Conservation (phyloP, 2,797 vertebrate genomes). For the Pempheris klunzingeri region DNA sequence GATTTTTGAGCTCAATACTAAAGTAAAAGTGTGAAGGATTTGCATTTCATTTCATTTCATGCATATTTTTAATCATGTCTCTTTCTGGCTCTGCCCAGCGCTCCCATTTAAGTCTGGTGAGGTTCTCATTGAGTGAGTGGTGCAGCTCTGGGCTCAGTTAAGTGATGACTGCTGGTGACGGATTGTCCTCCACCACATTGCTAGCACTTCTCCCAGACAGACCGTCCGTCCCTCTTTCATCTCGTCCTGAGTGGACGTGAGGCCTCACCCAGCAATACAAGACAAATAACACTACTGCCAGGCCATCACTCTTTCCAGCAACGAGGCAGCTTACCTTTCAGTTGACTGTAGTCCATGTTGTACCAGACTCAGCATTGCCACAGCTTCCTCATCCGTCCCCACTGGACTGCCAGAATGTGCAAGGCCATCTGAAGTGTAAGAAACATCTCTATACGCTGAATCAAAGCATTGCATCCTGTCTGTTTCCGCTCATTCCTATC, state of each 20-base stretch:
- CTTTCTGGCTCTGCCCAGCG: constrained; percentile 59
- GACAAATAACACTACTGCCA: constrained; percentile 79
- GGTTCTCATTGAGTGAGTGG: constrained; percentile 78
- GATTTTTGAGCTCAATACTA: constrained; percentile 34
- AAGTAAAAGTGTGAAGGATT: constrained; percentile 68
- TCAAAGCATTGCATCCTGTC: neutral
- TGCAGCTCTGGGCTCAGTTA: constrained; percentile 72
- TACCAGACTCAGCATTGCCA: constrained; percentile 49
- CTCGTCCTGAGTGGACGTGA: constrained; percentile 77
- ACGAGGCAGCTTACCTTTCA: constrained; percentile 71
- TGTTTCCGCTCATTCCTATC: neutral
- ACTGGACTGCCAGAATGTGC: neutral
- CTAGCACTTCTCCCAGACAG: constrained; percentile 77
- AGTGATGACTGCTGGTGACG: constrained; percentile 83
- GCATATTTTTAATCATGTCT: constrained; percentile 81
- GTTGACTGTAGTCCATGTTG: constrained; percentile 55
- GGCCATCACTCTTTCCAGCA: constrained; percentile 75
- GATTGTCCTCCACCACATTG: constrained; percentile 75
- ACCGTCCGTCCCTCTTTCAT: constrained; percentile 79
- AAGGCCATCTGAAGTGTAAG: neutral
- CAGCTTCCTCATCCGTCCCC: constrained; percentile 50
- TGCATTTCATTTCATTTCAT: constrained; percentile 79
- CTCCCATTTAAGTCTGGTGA: constrained; percentile 72
- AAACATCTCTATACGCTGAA: neutral
- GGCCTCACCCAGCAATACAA: constrained; percentile 76